These are phyloP conservation scores for Lithosia quadra DNA, from an alignment of 2,888 invertebrate species.

Conservation along the genomic window DNA sequence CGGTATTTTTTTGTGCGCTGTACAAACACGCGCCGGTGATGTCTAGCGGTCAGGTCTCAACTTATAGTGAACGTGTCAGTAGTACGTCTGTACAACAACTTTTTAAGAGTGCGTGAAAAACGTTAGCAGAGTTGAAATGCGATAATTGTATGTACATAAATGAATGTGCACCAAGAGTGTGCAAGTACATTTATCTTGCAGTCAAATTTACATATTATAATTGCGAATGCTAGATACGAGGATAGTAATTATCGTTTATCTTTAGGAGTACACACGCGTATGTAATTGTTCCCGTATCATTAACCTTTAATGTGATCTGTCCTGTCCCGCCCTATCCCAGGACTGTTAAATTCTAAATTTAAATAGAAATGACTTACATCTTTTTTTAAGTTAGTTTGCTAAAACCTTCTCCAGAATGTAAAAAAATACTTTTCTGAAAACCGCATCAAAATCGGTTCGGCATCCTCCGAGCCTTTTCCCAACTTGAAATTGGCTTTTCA, in stretches of 20 bases:
- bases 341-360: background rate
- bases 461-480: no score
- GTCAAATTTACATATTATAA: conserved; percentile 15
- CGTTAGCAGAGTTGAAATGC: background rate
- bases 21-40: no score
- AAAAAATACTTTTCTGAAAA: no score
- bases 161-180: background rate
- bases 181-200: background rate
- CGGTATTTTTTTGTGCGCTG: no score
- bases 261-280: background rate
- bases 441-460: no score
- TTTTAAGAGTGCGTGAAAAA: background rate
- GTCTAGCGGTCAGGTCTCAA: no score
- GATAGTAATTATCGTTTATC: conserved; percentile 7
- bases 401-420: no score
- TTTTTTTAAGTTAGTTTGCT: no score
- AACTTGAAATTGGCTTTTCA: no score
- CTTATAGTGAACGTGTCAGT: no score
- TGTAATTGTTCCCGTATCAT: background rate
- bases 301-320: background rate
- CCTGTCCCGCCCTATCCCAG: background rate
- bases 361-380: no score
- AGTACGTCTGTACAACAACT: background rate
- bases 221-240: conserved; percentile 10
- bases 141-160: conserved; percentile 7